Evolutionary conservation across 2,113 vertebrate genomes (phyloP).

Genomic region (Camelus bactrianus): DNA sequence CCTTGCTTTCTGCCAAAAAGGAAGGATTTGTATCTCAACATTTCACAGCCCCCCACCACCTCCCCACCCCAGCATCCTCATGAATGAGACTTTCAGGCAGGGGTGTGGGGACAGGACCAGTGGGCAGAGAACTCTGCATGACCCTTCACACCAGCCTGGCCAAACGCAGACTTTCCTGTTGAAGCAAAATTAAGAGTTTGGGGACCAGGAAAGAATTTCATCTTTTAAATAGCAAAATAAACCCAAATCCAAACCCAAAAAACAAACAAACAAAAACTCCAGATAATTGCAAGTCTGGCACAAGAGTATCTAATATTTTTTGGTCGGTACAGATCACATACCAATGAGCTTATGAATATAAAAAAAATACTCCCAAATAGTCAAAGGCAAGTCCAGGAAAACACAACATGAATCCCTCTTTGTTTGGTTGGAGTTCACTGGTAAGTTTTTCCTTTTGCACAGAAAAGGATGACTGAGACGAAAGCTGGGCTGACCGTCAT

Average conservation of each 20-base stretch:
- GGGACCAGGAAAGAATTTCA: constrained; percentile 14
- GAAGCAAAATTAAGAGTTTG: background rate
- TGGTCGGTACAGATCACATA: background rate
- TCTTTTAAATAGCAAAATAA: background rate
- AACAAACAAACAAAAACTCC: background rate
- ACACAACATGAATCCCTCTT: constrained; percentile 21
- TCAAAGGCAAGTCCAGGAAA: background rate
- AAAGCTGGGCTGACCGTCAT: background rate
- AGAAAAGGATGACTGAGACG: constrained; percentile 18
- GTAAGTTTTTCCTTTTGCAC: background rate
- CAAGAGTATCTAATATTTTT: background rate
- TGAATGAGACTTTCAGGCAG: background rate
- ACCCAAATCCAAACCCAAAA: background rate
- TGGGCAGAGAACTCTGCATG: background rate
- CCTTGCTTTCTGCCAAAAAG: constrained; percentile 21
- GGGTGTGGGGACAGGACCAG: background rate
- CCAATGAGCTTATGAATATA: background rate
- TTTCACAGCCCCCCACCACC: background rate
- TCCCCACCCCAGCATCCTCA: background rate
- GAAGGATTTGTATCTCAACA: background rate
- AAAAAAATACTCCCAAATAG: background rate
- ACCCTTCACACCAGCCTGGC: background rate
- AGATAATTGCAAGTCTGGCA: background rate
- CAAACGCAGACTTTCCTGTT: background rate
- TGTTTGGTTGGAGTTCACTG: background rate